Conservation (phyloP, 2,888 invertebrate genomes). For the Andrena flavipes region DNA sequence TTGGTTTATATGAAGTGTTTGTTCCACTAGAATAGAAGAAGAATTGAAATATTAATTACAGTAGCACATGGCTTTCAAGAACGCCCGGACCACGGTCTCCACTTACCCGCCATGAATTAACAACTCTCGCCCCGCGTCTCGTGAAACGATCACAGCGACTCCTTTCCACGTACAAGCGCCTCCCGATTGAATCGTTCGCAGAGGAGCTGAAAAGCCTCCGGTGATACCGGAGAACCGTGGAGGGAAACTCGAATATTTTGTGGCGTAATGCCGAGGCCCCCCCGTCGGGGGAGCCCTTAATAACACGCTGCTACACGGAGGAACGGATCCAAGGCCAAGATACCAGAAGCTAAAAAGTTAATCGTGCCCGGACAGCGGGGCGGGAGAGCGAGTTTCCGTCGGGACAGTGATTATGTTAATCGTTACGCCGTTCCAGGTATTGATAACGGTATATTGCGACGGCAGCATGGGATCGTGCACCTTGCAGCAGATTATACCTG, state of each 20-base stretch:
- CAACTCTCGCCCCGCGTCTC: not conserved
- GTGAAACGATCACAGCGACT: not conserved
- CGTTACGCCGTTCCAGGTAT: slow-evolving; percentile 62
- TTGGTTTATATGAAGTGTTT: too few relatives aligned
- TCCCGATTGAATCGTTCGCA: slow-evolving; percentile 34
- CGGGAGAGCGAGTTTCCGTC: slow-evolving; percentile 34
- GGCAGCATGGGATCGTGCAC: slow-evolving; percentile 56
- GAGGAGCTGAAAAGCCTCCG: not conserved
- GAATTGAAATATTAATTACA: too few relatives aligned
- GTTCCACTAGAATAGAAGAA: too few relatives aligned
- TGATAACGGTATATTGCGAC: slow-evolving; percentile 68
- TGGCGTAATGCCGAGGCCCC: slow-evolving; percentile 23
- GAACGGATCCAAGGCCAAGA: slow-evolving; percentile 30
- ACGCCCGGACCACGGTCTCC: not conserved
- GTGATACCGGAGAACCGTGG: slow-evolving; percentile 23
- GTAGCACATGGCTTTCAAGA: too few relatives aligned
- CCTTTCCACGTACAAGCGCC: not conserved
- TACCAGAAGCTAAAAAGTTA: slow-evolving; percentile 44
- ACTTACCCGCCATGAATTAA: slow-evolving; percentile 34
- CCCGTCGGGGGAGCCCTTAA: slow-evolving; percentile 31
- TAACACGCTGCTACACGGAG: slow-evolving; percentile 27
- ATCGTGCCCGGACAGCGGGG: slow-evolving; percentile 37
- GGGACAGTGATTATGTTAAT: slow-evolving; percentile 66
- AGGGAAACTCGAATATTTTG: slow-evolving; percentile 26
- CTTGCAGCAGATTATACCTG: slow-evolving; percentile 66